Conservation (phyloP, 2,888 invertebrate species). For the Strigamia crassipes region DNA sequence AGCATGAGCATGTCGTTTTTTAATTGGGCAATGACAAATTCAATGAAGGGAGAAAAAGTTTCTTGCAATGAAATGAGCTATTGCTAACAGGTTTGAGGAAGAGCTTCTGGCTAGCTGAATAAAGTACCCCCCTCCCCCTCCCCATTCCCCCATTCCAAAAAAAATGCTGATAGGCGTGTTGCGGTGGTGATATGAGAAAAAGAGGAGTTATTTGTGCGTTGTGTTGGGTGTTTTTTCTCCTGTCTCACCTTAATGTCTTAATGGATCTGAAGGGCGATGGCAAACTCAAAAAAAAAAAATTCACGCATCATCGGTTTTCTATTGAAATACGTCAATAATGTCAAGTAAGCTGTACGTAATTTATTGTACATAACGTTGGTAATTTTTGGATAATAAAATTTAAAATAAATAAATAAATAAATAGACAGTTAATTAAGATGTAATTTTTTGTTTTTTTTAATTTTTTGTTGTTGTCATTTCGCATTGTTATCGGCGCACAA, state of each 20-base stretch:
- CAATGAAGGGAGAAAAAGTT: neutral
- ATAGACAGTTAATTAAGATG: too few species aligned
- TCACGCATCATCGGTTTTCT: slow-evolving; percentile 10
- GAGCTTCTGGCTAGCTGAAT: neutral
- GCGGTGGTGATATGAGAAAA: neutral
- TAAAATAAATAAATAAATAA: too few species aligned
- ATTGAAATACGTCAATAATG: slow-evolving; percentile 37
- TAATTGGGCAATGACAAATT: neutral
- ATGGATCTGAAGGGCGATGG: slow-evolving; percentile 31
- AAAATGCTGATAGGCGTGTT: neutral
- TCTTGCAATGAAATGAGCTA: neutral
- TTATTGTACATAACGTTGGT: too few species aligned
- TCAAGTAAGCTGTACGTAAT: neutral
- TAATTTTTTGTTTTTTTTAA: too few species aligned
- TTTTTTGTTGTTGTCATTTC: too few species aligned
- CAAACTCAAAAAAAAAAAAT: slow-evolving; percentile 26
- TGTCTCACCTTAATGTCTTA: neutral
- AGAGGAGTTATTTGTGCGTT: neutral
- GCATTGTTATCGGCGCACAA: too few species aligned
- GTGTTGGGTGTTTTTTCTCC: neutral
- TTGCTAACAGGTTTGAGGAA: neutral
- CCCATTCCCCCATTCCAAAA: neutral
- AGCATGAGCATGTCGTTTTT: neutral
- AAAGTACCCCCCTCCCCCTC: neutral
- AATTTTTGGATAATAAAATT: too few species aligned